A percentile compares a stretch with the other conserved stretches of the same genome.
Evolutionary conservation across 2,888 invertebrate species (phyloP).

Genomic region (Mesopsocus fuscifrons): DNA sequence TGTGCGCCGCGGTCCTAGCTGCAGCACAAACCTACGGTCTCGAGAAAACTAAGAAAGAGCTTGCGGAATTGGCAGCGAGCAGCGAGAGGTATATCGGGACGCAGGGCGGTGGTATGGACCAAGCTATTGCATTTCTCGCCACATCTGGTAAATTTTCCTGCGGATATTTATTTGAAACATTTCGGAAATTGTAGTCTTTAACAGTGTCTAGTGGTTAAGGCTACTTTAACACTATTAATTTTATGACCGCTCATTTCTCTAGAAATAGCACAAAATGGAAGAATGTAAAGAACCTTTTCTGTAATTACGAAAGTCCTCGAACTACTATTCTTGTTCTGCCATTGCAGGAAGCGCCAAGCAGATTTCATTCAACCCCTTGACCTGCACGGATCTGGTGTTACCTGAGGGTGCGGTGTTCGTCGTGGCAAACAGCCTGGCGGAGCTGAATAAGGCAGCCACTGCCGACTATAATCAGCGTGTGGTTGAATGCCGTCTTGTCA

Average conservation of each 20-base stretch:
- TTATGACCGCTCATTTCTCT: too few species aligned
- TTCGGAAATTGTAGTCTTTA: too few species aligned
- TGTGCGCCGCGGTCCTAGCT: slow-evolving; percentile 78
- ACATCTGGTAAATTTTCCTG: slow-evolving; percentile 41
- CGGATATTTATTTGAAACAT: too few species aligned
- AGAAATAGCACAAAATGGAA: too few species aligned
- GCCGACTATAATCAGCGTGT: slow-evolving; percentile 83
- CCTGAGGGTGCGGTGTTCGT: slow-evolving; percentile 77
- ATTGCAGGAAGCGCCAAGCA: slow-evolving; percentile 60
- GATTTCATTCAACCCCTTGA: slow-evolving; percentile 83
- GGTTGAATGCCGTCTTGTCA: slow-evolving; percentile 65
- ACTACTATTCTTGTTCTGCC: too few species aligned
- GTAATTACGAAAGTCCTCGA: too few species aligned
- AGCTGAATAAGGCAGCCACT: slow-evolving; percentile 87
- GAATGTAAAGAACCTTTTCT: too few species aligned
- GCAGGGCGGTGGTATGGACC: slow-evolving; percentile 99
- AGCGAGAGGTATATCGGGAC: slow-evolving; percentile 93
- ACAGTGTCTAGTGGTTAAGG: too few species aligned
- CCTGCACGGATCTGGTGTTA: slow-evolving; percentile 52
- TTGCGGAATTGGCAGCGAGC: slow-evolving; percentile 74
- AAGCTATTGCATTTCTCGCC: slow-evolving; percentile 90
- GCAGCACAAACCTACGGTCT: slow-evolving; percentile 40
- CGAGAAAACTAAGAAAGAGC: slow-evolving; percentile 32
- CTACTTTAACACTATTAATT: too few species aligned
- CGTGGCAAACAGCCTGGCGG: slow-evolving; percentile 75